Evolutionary conservation across 2,113 vertebrate genomes (phyloP).

Genomic region (Larimichthys polyactis): DNA sequence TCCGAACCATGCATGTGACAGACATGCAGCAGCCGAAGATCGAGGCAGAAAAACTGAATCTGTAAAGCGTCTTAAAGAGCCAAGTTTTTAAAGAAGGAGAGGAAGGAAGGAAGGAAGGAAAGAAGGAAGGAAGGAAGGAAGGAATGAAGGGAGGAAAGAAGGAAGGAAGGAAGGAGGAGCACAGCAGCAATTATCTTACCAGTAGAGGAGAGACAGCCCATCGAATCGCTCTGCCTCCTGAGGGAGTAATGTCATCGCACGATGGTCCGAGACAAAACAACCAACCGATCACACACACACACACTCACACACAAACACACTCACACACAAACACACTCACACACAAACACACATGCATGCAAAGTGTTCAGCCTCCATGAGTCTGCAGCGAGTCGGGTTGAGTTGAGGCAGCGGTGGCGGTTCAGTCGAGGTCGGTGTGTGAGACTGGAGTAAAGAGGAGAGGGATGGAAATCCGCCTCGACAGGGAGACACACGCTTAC

Average conservation of each 20-base stretch:
- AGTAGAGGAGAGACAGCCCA: constrained; percentile 89
- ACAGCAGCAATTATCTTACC: constrained; percentile 77
- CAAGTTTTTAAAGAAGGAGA: neutral
- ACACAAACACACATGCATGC: constrained; percentile 4
- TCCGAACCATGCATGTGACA: constrained; percentile 35
- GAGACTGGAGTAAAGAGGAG: constrained; percentile 66
- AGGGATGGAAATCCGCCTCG: constrained; percentile 73
- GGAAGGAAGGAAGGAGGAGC: neutral
- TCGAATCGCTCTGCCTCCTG: constrained; percentile 86
- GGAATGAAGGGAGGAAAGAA: too few relatives aligned
- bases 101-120: neutral
- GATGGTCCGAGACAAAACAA: constrained; percentile 20
- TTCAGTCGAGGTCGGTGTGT: constrained; percentile 74
- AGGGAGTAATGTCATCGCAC: constrained; percentile 86
- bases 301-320: too few relatives aligned
- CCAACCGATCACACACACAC: constrained; percentile 12
- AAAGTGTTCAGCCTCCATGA: constrained; percentile 29
- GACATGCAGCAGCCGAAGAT: constrained; percentile 14
- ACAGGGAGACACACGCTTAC: constrained; percentile 80
- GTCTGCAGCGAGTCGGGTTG: constrained; percentile 23
- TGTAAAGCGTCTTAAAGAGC: neutral
- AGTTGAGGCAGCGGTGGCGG: constrained; percentile 22
- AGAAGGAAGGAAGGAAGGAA: too few relatives aligned
- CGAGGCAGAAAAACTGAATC: constrained; percentile 1
- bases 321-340: neutral